Evolutionary conservation across 2,113 vertebrate species (phyloP).

Genomic region (Zonotrichia leucophrys): DNA sequence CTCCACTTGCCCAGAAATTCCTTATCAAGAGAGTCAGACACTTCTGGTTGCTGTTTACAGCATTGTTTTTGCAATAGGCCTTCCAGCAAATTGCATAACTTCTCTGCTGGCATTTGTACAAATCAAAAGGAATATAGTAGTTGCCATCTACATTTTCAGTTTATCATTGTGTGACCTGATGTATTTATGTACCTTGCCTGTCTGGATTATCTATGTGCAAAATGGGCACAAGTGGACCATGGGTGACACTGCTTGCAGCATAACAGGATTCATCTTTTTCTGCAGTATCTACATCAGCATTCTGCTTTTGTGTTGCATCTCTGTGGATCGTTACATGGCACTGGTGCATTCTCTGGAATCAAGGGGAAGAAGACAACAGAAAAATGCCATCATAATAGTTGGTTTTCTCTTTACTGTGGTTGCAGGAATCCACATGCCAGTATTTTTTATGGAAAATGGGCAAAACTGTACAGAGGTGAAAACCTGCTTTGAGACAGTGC

Average conservation of each 20-base stretch:
- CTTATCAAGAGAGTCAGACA: conserved; percentile 49
- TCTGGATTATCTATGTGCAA: conserved; percentile 83
- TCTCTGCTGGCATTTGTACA: conserved; percentile 74
- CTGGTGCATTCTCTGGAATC: conserved; percentile 80
- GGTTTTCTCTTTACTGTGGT: conserved; percentile 54
- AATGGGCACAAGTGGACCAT: conserved; percentile 71
- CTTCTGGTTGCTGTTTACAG: conserved; percentile 79
- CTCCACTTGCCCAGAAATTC: not conserved
- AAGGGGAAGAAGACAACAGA: conserved; percentile 66
- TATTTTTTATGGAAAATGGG: conserved; percentile 61
- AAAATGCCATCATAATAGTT: conserved; percentile 31
- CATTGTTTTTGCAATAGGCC: conserved; percentile 71
- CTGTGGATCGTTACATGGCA: conserved; percentile 84
- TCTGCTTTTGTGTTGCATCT: conserved; percentile 86
- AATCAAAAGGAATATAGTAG: conserved; percentile 74
- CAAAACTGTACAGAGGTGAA: accelerated
- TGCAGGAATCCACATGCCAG: conserved; percentile 56
- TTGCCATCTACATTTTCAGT: conserved; percentile 84
- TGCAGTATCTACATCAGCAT: conserved; percentile 96
- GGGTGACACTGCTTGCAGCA: conserved; percentile 59
- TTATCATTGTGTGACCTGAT: conserved; percentile 86
- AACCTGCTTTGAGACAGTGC: conserved; percentile 82
- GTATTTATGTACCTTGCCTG: conserved; percentile 83
- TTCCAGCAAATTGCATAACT: conserved; percentile 84
- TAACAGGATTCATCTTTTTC: conserved; percentile 88